A percentile compares a stretch with the other conserved stretches of the same genome.
phyloP scores from a whole-genome alignment of 2,113 vertebrate species.

The Chaetodon auriga region DNA sequence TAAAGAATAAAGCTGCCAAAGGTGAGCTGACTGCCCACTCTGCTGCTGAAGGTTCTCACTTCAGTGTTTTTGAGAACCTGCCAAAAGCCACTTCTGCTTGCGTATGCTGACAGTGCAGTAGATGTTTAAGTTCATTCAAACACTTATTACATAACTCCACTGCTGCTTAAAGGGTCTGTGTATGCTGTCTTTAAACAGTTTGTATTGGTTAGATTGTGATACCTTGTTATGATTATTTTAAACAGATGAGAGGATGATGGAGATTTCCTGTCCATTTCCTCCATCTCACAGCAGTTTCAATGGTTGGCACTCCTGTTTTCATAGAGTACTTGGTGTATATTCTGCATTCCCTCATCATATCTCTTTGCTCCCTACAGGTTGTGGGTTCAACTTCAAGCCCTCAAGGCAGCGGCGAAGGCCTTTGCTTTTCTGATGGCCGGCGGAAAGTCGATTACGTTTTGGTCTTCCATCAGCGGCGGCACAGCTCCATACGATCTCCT shows the following conservation, averaged over 20 bases:
- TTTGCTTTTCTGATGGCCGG: conserved; percentile 90
- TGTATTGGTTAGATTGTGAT: not conserved
- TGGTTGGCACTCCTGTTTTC: not conserved
- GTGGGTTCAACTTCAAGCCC: conserved; percentile 68
- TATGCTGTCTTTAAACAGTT: conserved; percentile 5
- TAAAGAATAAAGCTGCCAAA: conserved; percentile 75
- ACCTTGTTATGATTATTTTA: not conserved
- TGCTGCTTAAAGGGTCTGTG: conserved; percentile 40
- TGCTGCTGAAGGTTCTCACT: conserved; percentile 73
- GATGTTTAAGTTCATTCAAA: conserved; percentile 74
- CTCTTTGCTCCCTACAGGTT: conserved; percentile 55
- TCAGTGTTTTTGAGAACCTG: conserved; percentile 78
- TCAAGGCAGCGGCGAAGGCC: conserved; percentile 68
- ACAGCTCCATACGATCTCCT: conserved; percentile 45
- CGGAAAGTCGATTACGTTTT: conserved; percentile 96
- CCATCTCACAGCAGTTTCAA: not conserved
- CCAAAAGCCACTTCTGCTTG: conserved; percentile 74
- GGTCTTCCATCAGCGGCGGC: conserved; percentile 90
- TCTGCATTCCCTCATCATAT: not conserved
- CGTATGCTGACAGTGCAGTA: conserved; percentile 64
- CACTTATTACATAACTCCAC: conserved; percentile 54
- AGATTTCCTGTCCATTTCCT: not conserved
- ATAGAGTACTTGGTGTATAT: not conserved
- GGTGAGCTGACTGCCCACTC: conserved; percentile 80
- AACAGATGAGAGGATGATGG: not conserved